phyloP scores from a whole-genome alignment of 1,140 invertebrate genomes.

The Drosophila willistoni region DNA sequence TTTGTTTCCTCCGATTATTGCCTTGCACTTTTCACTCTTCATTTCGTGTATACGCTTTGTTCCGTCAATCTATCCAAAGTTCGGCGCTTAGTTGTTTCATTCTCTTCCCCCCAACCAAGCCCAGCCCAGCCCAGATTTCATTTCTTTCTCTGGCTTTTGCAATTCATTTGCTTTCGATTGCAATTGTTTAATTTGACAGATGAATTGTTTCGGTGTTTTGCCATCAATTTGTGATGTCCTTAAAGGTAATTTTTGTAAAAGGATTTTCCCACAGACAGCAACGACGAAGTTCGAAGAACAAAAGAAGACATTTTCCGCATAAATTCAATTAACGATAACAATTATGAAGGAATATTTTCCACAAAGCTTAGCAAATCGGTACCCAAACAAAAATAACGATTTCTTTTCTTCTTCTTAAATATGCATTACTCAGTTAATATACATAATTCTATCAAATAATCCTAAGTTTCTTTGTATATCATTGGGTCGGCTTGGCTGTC shows the following conservation, averaged over 20 bases:
- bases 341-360: no score
- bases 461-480: no score
- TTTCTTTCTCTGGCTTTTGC: constrained; percentile 17
- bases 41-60: constrained; percentile 36
- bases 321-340: neutral
- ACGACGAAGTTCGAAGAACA: no score
- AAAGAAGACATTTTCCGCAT: neutral
- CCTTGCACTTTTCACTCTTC: constrained; percentile 69
- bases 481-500: no score
- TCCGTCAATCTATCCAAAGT: constrained; percentile 55
- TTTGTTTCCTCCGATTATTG: constrained; percentile 52
- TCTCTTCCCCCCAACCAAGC: neutral
- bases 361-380: no score
- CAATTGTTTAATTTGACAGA: constrained; percentile 67
- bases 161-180: constrained; percentile 40
- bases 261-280: neutral
- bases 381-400: no score
- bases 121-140: no score
- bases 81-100: constrained; percentile 49
- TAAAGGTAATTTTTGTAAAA: constrained; percentile 14
- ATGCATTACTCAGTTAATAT: no score
- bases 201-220: constrained; percentile 55
- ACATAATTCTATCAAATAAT: no score
- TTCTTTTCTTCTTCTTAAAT: no score
- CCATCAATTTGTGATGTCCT: constrained; percentile 16